phyloP scores from a whole-genome alignment of 1,140 invertebrate species.

The Hylyphantes graminicola region DNA sequence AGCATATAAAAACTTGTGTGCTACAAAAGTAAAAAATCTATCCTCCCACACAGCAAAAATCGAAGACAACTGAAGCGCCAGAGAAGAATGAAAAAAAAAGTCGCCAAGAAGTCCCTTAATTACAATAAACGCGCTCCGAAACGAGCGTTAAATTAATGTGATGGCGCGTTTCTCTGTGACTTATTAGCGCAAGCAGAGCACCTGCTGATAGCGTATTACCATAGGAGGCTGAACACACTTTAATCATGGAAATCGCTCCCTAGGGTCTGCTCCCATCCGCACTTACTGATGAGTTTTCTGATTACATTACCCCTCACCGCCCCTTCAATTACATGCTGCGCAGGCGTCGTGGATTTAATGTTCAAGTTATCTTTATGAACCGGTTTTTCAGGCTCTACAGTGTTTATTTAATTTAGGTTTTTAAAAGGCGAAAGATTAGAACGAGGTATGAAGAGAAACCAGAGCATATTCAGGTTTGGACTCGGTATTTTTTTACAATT shows the following conservation, averaged over 20 bases:
- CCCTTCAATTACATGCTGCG: not conserved
- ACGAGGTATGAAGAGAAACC: no score
- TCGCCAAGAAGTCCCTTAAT: slow-evolving; percentile 28
- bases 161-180: slow-evolving; percentile 50
- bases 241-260: slow-evolving; percentile 56
- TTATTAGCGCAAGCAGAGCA: slow-evolving; percentile 55
- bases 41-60: not conserved
- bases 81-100: slow-evolving; percentile 9
- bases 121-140: slow-evolving; percentile 51
- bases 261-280: slow-evolving; percentile 30
- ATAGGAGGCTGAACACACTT: slow-evolving; percentile 46
- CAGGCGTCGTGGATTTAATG: not conserved
- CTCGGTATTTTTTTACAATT: no score
- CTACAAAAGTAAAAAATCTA: not conserved
- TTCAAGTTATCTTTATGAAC: slow-evolving; percentile 43
- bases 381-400: slow-evolving; percentile 52
- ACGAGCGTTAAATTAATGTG: slow-evolving; percentile 56
- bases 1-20: not conserved
- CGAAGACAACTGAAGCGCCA: not conserved
- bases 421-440: no score
- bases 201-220: slow-evolving; percentile 46
- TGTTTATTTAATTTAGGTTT: slow-evolving; percentile 37
- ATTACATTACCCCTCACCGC: slow-evolving; percentile 44
- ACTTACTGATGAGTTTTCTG: slow-evolving; percentile 58
- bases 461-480: no score